Conservation (phyloP, 1,140 invertebrate genomes). For the Drosophila nasuta region DNA sequence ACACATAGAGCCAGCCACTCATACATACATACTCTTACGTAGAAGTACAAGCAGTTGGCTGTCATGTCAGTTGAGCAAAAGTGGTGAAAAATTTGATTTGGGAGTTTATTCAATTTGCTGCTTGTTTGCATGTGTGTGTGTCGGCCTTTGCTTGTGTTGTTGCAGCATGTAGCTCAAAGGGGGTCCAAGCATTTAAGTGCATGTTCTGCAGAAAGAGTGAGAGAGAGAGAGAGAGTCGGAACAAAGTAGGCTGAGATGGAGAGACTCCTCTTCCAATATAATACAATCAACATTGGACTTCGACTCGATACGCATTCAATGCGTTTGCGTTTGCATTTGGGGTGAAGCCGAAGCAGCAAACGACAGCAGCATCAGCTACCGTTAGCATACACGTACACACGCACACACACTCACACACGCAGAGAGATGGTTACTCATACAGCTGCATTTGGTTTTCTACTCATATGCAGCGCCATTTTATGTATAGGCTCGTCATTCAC, state of each 20-base stretch:
- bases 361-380: conserved; percentile 47
- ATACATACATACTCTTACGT: conserved; percentile 3
- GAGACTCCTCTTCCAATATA: conserved; percentile 63
- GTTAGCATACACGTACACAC: conserved; percentile 49
- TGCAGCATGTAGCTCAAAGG: conserved; percentile 26
- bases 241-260: neutral
- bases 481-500: conserved; percentile 69
- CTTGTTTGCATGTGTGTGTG: conserved; percentile 44
- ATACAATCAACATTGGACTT: conserved; percentile 77
- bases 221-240: neutral
- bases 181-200: conserved; percentile 62
- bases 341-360: conserved; percentile 37
- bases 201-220: conserved; percentile 30
- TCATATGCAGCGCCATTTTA: conserved; percentile 64
- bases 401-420: neutral
- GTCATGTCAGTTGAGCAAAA: conserved; percentile 66
- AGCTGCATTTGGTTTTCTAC: conserved; percentile 50
- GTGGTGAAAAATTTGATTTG: conserved; percentile 81
- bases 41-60: conserved; percentile 19
- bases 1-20: neutral
- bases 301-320: conserved; percentile 79
- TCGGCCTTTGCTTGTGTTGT: conserved; percentile 14
- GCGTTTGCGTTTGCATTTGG: conserved; percentile 65
- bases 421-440: conserved; percentile 28
- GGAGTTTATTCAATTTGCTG: conserved; percentile 81